Evolutionary conservation across 2,888 invertebrate genomes (phyloP).

Genomic region (Nymphalis urticae): DNA sequence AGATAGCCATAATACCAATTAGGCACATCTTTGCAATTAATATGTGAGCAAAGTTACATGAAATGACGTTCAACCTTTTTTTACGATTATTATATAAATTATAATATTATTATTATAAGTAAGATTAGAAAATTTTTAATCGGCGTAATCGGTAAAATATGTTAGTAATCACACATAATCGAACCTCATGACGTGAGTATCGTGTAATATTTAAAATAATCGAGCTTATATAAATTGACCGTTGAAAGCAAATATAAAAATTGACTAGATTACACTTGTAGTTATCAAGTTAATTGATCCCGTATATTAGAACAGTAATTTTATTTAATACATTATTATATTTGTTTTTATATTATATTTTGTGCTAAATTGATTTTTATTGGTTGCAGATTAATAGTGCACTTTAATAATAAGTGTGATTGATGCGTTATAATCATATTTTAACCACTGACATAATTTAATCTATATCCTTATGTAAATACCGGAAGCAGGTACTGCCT

Average conservation of each 20-base stretch:
- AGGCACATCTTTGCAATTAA: too few relatives aligned
- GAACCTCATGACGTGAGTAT: too few relatives aligned
- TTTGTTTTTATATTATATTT: not conserved
- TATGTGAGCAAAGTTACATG: too few relatives aligned
- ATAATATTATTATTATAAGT: too few relatives aligned
- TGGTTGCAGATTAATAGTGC: slow-evolving; percentile 18
- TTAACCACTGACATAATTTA: slow-evolving; percentile 51
- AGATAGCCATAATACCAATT: too few relatives aligned
- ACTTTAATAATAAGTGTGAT: slow-evolving; percentile 9
- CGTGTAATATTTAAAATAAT: slow-evolving; percentile 6
- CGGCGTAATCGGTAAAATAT: not conserved
- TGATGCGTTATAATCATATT: slow-evolving; percentile 12
- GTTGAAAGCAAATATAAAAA: slow-evolving; percentile 23
- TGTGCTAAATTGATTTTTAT: slow-evolving; percentile 15
- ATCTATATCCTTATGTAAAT: slow-evolving; percentile 24
- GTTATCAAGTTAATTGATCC: slow-evolving; percentile 31
- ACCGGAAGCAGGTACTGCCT: slow-evolving; percentile 23
- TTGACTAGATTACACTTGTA: slow-evolving; percentile 28
- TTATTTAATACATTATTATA: not conserved
- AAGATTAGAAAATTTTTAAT: not conserved
- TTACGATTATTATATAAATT: too few relatives aligned
- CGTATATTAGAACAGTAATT: slow-evolving; percentile 22
- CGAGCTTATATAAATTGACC: slow-evolving; percentile 19
- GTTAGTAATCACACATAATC: not conserved
- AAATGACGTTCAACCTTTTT: too few relatives aligned